Evolutionary conservation across 2,113 vertebrate genomes (phyloP).

Genomic region (Elephas maximus): DNA sequence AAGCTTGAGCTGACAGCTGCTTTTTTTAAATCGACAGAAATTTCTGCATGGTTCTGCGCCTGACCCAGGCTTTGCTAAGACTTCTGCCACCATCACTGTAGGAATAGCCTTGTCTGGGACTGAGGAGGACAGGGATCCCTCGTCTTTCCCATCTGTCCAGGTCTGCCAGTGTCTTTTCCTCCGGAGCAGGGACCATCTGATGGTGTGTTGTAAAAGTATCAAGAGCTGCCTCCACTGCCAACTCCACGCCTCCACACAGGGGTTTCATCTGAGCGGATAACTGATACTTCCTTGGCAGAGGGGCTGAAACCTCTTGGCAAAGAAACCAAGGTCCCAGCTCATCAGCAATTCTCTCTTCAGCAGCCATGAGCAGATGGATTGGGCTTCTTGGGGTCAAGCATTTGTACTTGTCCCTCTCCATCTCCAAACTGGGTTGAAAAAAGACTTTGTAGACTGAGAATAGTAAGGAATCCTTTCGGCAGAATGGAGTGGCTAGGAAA

Average conservation of each 20-base stretch:
- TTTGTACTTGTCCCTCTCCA: conserved; percentile 67
- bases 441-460: conserved; percentile 27
- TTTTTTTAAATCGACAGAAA: conserved; percentile 45
- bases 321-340: conserved; percentile 26
- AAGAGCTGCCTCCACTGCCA: neutral
- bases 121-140: neutral
- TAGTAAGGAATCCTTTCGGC: neutral
- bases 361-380: conserved; percentile 63
- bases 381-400: conserved; percentile 66
- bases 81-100: fast-evolving
- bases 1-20: neutral
- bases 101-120: fast-evolving
- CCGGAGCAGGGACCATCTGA: neutral
- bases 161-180: neutral
- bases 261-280: neutral
- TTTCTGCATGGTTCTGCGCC: neutral
- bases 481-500: neutral
- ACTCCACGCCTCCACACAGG: neutral
- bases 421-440: conserved; percentile 40
- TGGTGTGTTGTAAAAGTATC: fast-evolving
- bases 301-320: conserved; percentile 61
- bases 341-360: conserved; percentile 60
- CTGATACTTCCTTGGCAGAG: conserved; percentile 47
- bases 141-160: neutral
- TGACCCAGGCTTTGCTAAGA: neutral